Evolutionary conservation across 2,113 vertebrate species (phyloP), one percentile per base, ranked within the genome.

Genomic region (Phodopus roborovskii): DNA sequence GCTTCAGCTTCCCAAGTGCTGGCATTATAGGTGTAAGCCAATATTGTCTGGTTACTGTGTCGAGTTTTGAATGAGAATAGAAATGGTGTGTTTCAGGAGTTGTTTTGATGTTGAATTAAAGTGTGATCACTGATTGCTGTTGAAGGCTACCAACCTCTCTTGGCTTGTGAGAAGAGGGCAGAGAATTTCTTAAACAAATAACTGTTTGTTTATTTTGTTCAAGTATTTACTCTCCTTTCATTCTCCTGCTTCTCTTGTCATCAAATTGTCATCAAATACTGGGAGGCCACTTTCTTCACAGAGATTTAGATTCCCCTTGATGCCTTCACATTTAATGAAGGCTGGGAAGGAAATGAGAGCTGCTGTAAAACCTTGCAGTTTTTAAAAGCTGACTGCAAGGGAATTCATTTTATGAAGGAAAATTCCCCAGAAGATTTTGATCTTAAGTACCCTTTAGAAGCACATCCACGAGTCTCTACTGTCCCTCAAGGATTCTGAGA

Each of bases 291-390:
- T 94, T 96, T 90, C 17, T 79, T 92, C 58, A 26, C 42, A 74
- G 78, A 88, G 82, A 83, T 96, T 96, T 91, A 82, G 86, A 74
- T 92, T 77, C 62, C 77, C 62, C 33, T 78, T 30, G 91, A 83
- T 17, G 50, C 96, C 97, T 98, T 96, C 84, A 88, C 94, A 97
- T 97, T 96, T 92, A 75, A 33, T 79, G 70, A 87, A 97, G 36
- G 39, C 92, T 92, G 93, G 89, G 92, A 94, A 97, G 97, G 77
- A 92, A 97, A 95, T 82, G 96, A 97, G 95, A 97, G 66, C 81
- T 50, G 12, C 94, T 93, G 42, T 97, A 96, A 97, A 97, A 97
- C 86, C 91, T 88, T 96, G 93, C 42, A 71, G 92, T 92, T 96
- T 97, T 97, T 92, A 62, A 92, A 92, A 96, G 39, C 89, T 96